Evolutionary conservation across 2,888 invertebrate genomes (phyloP).

Genomic region (Resseliella maxima): DNA sequence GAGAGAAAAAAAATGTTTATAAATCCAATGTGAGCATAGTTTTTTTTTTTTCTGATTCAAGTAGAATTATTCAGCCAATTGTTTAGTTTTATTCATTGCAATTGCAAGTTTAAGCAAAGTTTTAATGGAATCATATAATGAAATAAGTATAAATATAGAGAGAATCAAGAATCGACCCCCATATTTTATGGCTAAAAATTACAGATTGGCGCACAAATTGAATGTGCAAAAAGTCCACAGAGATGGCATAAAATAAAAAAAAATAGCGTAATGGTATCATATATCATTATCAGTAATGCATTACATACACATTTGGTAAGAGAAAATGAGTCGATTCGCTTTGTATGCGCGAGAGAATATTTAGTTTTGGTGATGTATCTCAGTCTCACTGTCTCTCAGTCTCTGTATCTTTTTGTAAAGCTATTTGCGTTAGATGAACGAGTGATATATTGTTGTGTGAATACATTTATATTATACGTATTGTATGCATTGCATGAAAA

Average conservation of each 20-base stretch:
- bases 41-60: too few species aligned
- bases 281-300: slow-evolving; percentile 34
- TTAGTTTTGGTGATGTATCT: background rate
- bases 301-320: background rate
- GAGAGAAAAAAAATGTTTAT: too few species aligned
- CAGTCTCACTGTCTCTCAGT: background rate
- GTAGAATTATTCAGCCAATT: too few species aligned
- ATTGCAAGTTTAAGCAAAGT: background rate
- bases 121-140: background rate
- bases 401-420: background rate
- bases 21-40: too few species aligned
- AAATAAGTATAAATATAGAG: background rate
- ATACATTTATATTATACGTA: background rate
- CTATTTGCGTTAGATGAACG: slow-evolving; percentile 37
- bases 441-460: slow-evolving; percentile 6
- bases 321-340: background rate
- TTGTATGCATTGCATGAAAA: background rate
- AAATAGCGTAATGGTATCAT: slow-evolving; percentile 9
- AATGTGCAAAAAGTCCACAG: background rate
- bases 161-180: background rate
- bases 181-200: background rate
- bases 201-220: background rate
- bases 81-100: background rate
- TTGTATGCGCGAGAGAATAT: background rate
- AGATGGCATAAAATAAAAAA: background rate